Base-by-base conservation (phyloP, 2,888 invertebrate species). In the Brachyopa scutellaris region DNA sequence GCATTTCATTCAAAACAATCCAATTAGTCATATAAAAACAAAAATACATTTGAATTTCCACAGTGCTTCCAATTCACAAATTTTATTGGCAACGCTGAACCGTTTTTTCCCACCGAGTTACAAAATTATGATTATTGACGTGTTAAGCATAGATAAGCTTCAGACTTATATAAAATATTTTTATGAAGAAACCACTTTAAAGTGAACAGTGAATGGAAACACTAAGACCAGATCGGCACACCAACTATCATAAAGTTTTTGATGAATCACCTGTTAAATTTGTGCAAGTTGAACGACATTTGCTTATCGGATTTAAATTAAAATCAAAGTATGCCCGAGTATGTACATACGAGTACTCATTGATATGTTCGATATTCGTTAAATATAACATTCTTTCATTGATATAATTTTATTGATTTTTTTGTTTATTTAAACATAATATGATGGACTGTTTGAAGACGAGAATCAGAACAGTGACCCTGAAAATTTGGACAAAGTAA, bases 221-320 rank as follows among this genome's bases (percentile, higher is more conserved):
- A 13, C 21, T 23, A 36, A 6, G 13, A n/a, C n/a, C n/a, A n/a
- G n/a, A n/a, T n/a, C n/a, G n/a, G n/a, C n/a, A n/a, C n/a, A n/a
- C n/a, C n/a, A n/a, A n/a, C n/a, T n/a, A n/a, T n/a, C n/a, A n/a
- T 2, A 8, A 7, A 13, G 2, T 8, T 45, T 8, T 45, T 45
- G 42, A 61, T 61, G 61, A 42, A 61, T 61, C 61, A 61, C 61
- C 61, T 61, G 61, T 31, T 61, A 11, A 45, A 61, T 19, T 31
- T 31, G 8, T 31, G 8, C 31, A 21, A 45, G 61, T 61, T 61
- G 61, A 61, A 61, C 9, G 61, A 61, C 61, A 61, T 13, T 29
- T 19, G 6, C 11, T 29, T 7, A n/a, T n/a, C n/a, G n/a, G n/a
- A n/a, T 21, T 1, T 11, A 23, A 19, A 45, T 40, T 42, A 3